Evolutionary conservation across 2,888 invertebrate species (phyloP), one percentile per base, ranked within the genome.

Genomic region (Nasonia oneida): DNA sequence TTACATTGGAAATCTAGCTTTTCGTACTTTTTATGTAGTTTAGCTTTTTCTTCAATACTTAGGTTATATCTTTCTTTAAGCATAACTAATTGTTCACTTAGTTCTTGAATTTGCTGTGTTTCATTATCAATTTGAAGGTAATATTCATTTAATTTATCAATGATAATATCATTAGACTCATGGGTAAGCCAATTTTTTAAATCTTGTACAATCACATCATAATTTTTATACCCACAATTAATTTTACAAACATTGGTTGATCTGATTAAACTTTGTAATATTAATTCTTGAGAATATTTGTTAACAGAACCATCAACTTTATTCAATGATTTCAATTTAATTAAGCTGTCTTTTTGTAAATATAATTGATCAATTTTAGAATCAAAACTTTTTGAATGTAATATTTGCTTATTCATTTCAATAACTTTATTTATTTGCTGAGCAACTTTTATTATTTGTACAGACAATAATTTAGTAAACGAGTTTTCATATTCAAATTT

Each of bases 31-130:
- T 95, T 94, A 71, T 95, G 94, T 70, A 96, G 93, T 82, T 95
- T 94, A 84, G 95, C 94, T 89, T 95, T 95, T 90, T 96, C 96
- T 42, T 95, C 95, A 89, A 94, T 94, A 85, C 95, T 95, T 89
- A 95, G 94, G 86, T 96, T 96, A 94, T 96, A 97, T 89, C 96
- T 95, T 92, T 96, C 96, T 91, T 97, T 97, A 87, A 97, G 94
- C 77, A 95, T 94, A 84, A 96, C 95, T 89, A 97, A 94, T 93
- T 97, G 97, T 92, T 97, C 96, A 91, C 96, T 96, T 39, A 97
- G 94, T 90, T 95, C 95, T 90, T 95, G 94, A 90, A 96, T 93
- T 91, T 95, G 94, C 47, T 96, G 95, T 90, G 94, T 94, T 88
- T 94, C 94, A 47, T 91, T 92, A 88, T 91, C 91, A 42, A 90